Conservation (phyloP, 1,140 invertebrate species). For the Paramacrobiotus metropolitanus region DNA sequence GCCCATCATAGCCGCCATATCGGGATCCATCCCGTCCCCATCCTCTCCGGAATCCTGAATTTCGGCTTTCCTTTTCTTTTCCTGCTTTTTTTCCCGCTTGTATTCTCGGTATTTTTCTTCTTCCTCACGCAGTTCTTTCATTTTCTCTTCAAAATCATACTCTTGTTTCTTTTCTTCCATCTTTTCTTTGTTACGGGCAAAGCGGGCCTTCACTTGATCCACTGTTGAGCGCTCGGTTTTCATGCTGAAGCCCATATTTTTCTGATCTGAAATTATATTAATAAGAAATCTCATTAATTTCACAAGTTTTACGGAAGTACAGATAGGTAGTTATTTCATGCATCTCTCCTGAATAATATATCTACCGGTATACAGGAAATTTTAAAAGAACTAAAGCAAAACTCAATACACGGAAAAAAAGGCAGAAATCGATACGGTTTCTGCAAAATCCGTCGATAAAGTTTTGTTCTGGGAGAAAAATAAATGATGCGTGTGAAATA, state of each 20-base stretch:
- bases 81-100: constrained; percentile 52
- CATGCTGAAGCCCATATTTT: constrained; percentile 98
- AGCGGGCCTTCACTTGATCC: constrained; percentile 82
- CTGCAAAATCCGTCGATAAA: too few species aligned
- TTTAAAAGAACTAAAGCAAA: too few species aligned
- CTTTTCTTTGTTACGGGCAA: constrained; percentile 79
- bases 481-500: too few species aligned
- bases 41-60: constrained; percentile 33
- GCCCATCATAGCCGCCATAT: constrained; percentile 86
- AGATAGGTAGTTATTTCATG: too few species aligned
- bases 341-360: too few species aligned
- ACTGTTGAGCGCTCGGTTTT: constrained; percentile 79
- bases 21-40: constrained; percentile 31
- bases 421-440: too few species aligned
- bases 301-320: neutral
- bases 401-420: too few species aligned
- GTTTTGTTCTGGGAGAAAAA: too few species aligned
- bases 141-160: constrained; percentile 69
- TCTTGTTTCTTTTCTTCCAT: constrained; percentile 84
- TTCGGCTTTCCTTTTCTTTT: constrained; percentile 22
- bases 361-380: too few species aligned
- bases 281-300: neutral
- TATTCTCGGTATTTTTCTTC: constrained; percentile 85
- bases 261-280: constrained; percentile 43
- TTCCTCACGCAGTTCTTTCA: constrained; percentile 87